Percentiles rank a stretch among this genome's conserved stretches.
phyloP scores from a whole-genome alignment of 1,140 invertebrate genomes.

The Drosophila kikkawai region DNA sequence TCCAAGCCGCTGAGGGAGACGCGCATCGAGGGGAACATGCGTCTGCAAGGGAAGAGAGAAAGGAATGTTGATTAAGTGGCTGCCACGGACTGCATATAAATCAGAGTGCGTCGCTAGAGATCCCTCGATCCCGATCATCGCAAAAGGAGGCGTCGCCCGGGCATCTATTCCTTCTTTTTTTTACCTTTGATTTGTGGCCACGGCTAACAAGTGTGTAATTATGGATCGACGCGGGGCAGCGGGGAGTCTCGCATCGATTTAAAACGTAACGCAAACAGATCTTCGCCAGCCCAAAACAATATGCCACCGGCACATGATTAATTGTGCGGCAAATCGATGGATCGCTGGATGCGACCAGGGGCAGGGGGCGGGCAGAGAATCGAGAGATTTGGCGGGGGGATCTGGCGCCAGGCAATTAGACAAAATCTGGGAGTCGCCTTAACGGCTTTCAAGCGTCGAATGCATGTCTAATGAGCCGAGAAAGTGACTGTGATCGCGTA shows the following conservation, averaged over 20 bases:
- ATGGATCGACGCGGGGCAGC: conserved; percentile 40
- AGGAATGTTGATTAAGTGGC: conserved; percentile 66
- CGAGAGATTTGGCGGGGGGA: conserved; percentile 7
- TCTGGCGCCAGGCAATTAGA: conserved; percentile 78
- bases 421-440: conserved; percentile 65
- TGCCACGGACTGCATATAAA: conserved; percentile 57
- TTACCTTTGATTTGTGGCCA: conserved; percentile 75
- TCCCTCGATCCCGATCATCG: conserved; percentile 27
- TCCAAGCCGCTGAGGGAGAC: conserved; percentile 90
- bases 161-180: conserved; percentile 38
- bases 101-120: conserved; percentile 34
- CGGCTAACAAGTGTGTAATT: conserved; percentile 83
- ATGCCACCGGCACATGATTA: conserved; percentile 63
- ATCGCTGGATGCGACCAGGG: neutral
- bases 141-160: conserved; percentile 57
- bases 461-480: conserved; percentile 79
- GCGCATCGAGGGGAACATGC: conserved; percentile 93
- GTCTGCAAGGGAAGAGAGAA: conserved; percentile 87
- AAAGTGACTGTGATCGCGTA: conserved; percentile 58
- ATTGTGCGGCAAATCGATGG: conserved; percentile 57
- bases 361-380: neutral
- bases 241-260: conserved; percentile 68
- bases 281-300: conserved; percentile 47
- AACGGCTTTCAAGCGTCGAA: conserved; percentile 72
- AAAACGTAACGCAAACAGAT: conserved; percentile 74